Base-by-base conservation (phyloP, 2,113 vertebrate species). In the Equus przewalskii region DNA sequence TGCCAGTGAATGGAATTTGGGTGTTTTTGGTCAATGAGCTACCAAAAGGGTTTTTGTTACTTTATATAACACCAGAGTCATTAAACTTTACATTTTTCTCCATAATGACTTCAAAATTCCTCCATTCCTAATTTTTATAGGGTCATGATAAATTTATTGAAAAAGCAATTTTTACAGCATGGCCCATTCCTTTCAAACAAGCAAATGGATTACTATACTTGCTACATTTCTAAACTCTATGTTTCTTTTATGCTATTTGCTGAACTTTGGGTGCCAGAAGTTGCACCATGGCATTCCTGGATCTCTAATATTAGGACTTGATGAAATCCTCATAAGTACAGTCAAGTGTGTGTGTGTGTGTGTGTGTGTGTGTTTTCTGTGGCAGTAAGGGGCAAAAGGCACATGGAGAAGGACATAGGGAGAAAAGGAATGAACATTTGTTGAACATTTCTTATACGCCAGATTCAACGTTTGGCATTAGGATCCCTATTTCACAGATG, bases 51-150 rank as follows among this genome's bases (percentile, higher is more conserved):
- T 83, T 97, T 94, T 96, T 87, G 46, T 96, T 80, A 85, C 33
- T 89, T 95, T 92, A 18, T 62, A 21, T 67, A 60, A 89, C 96
- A 81, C 15, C 1, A 19, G 22, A 30, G 30, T 97, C 51, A 92
- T 96, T 96, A 82, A 89, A 92, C 58, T 93, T 86, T 93, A 72
- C 69, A 83, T 93, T 91, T 91, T 94, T 78, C n/a, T 89, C 56
- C 28, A 4, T 73, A 90, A 87, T 83, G 36, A 80, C 36, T 97
- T 97, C 2, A 41, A 72, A 93, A 60, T 94, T 64, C 70, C 36
- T 88, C 21, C 26, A 67, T 70, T 94, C 44, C 24, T 94, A 89
- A 84, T 96, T 97, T 21, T 89, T 91, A 64, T 26, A 91, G 11
- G 26, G 44, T 86, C 51, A 69, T 89, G 56, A 91, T 72, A 96